These are phyloP conservation scores for Hecatera dysodea DNA, from an alignment of 2,888 invertebrate species.

Conservation along the genomic window DNA sequence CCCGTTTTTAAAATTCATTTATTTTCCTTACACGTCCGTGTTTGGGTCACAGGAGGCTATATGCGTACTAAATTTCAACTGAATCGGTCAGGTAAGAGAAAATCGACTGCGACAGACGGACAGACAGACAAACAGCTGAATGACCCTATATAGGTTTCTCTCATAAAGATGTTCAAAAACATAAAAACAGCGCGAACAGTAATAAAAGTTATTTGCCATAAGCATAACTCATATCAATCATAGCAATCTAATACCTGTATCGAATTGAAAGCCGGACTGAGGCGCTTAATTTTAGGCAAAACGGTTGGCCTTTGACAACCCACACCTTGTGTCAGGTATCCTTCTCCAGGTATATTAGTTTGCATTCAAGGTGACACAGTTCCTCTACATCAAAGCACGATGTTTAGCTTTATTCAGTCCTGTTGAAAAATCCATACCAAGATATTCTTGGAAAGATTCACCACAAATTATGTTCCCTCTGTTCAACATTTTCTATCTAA, in stretches of 20 bases:
- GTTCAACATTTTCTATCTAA: not conserved
- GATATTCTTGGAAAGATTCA: not conserved
- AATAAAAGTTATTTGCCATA: too few species aligned
- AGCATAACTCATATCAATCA: too few species aligned
- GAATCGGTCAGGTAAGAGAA: too few species aligned
- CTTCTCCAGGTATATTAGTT: not conserved
- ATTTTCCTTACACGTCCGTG: too few species aligned
- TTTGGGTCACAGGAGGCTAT: too few species aligned
- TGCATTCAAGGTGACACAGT: not conserved
- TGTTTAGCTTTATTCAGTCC: not conserved
- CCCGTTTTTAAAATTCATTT: too few species aligned
- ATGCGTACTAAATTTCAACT: too few species aligned
- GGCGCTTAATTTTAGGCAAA: slow-evolving; percentile 8
- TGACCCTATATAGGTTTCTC: too few species aligned
- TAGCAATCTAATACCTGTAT: slow-evolving; percentile 14
- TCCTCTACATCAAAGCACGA: not conserved
- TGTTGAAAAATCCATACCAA: not conserved
- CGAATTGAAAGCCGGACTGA: not conserved
- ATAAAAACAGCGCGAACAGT: too few species aligned
- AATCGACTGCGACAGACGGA: too few species aligned
- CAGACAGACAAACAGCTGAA: too few species aligned
- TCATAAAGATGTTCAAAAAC: too few species aligned
- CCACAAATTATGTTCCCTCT: not conserved
- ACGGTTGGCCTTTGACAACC: slow-evolving; percentile 15
- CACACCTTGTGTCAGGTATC: slow-evolving; percentile 18